Percentiles rank a stretch among this genome's conserved stretches.
phyloP scores from a whole-genome alignment of 2,888 invertebrate genomes.

The Drosophila formosana region DNA sequence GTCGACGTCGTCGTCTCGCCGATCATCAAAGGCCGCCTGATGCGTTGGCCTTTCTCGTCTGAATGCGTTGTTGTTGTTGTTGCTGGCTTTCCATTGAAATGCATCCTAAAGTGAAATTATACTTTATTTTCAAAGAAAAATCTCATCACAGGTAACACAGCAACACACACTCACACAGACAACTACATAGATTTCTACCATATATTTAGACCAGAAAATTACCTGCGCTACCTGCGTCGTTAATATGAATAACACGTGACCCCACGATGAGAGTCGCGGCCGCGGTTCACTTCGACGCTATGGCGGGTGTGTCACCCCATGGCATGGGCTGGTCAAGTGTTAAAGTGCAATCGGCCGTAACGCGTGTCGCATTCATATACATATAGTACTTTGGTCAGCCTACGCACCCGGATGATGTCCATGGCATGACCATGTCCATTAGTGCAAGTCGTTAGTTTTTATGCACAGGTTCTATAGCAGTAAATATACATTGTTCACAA shows the following conservation, averaged over 20 bases:
- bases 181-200: neutral
- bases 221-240: slow-evolving; percentile 64
- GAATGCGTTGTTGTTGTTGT: slow-evolving; percentile 13
- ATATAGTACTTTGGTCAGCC: slow-evolving; percentile 25
- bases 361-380: slow-evolving; percentile 44
- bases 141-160: slow-evolving; percentile 66
- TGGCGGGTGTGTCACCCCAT: slow-evolving; percentile 52
- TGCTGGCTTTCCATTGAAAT: slow-evolving; percentile 66
- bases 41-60: slow-evolving; percentile 20
- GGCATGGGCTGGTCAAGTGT: slow-evolving; percentile 69
- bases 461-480: slow-evolving; percentile 6
- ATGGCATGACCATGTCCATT: slow-evolving; percentile 65
- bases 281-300: slow-evolving; percentile 2
- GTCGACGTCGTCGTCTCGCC: slow-evolving; percentile 31
- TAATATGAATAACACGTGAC: slow-evolving; percentile 74
- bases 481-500: slow-evolving; percentile 26
- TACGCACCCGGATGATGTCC: slow-evolving; percentile 47
- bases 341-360: slow-evolving; percentile 78
- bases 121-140: slow-evolving; percentile 65
- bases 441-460: slow-evolving; percentile 70
- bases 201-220: slow-evolving; percentile 37
- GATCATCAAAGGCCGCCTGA: slow-evolving; percentile 51
- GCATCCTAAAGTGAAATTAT: slow-evolving; percentile 66
- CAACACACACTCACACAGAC: slow-evolving; percentile 23
- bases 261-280: slow-evolving; percentile 43